Percentiles rank a stretch among this genome's conserved stretches.
These are phyloP conservation scores for Drosophila suboccidentalis DNA, from an alignment of 2,888 invertebrate species.

Conservation along the genomic window DNA sequence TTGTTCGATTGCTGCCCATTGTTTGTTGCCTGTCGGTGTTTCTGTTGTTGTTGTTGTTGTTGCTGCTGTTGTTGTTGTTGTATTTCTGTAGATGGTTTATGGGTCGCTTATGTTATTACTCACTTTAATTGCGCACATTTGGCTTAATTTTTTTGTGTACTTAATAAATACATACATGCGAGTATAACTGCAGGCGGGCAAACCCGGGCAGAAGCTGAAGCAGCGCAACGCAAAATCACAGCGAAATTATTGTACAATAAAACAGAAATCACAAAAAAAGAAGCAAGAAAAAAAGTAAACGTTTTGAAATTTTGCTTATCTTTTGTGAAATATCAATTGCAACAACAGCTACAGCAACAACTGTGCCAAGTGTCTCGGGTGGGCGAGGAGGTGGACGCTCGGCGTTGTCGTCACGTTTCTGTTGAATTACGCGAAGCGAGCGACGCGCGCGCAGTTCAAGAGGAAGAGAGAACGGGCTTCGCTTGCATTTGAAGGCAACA, in stretches of 20 bases:
- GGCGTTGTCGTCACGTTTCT: constrained; percentile 74
- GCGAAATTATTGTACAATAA: constrained; percentile 56
- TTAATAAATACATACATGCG: constrained; percentile 54
- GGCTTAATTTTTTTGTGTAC: constrained; percentile 64
- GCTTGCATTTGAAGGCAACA: constrained; percentile 38
- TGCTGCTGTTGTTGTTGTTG: constrained; percentile 19
- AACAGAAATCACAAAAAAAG: constrained; percentile 35
- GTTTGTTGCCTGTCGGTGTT: constrained; percentile 37
- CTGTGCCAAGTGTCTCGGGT: constrained; percentile 52
- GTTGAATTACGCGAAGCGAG: constrained; percentile 72
- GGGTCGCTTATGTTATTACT: constrained; percentile 65
- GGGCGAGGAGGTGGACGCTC: constrained; percentile 14
- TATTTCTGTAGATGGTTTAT: constrained; percentile 45
- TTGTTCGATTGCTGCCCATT: constrained; percentile 67
- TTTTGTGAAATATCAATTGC: constrained; percentile 79
- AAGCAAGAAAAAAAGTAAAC: constrained; percentile 47
- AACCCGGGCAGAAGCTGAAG: constrained; percentile 4
- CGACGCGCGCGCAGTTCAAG: constrained; percentile 53
- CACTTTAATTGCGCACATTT: constrained; percentile 79
- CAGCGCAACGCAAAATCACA: constrained; percentile 62
- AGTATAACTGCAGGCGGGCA: constrained; percentile 14
- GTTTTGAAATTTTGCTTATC: constrained; percentile 76
- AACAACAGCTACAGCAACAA: constrained; percentile 46
- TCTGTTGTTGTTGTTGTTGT: constrained; percentile 27
- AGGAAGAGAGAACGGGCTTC: constrained; percentile 24